Conservation (phyloP, 2,113 vertebrate genomes). For the Atlantisia rogersi region DNA sequence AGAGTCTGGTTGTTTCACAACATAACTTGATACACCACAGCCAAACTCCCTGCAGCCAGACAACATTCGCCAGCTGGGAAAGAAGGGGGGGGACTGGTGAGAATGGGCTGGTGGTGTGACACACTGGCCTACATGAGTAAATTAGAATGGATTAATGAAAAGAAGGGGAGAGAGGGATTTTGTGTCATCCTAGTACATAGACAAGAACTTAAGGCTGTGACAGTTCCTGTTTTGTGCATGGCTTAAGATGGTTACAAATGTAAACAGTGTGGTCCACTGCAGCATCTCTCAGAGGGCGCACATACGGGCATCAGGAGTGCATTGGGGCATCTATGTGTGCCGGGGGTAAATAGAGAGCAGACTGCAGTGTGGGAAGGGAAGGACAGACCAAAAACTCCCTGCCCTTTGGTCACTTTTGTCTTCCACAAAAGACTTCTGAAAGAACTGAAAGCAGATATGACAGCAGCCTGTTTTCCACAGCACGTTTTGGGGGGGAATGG, state of each 20-base stretch:
- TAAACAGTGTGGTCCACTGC: not conserved
- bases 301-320: not conserved
- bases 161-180: not conserved
- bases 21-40: not conserved
- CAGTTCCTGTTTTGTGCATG: not conserved
- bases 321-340: not conserved
- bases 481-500: not conserved
- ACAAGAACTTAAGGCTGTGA: not conserved
- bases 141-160: not conserved
- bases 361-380: rapidly evolving
- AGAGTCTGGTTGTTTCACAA: slow-evolving; percentile 21
- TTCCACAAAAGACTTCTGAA: not conserved
- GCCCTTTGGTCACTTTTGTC: not conserved
- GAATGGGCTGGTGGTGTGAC: not conserved
- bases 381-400: not conserved
- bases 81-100: not conserved
- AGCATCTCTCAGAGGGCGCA: not conserved
- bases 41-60: not conserved
- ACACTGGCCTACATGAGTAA: not conserved
- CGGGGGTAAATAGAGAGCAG: not conserved
- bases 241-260: not conserved
- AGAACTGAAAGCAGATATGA: not conserved
- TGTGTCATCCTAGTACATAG: not conserved
- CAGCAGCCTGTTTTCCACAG: not conserved
- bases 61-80: not conserved